phyloP scores from a whole-genome alignment of 2,797 vertebrate genomes.

The Heliangelus exortis region DNA sequence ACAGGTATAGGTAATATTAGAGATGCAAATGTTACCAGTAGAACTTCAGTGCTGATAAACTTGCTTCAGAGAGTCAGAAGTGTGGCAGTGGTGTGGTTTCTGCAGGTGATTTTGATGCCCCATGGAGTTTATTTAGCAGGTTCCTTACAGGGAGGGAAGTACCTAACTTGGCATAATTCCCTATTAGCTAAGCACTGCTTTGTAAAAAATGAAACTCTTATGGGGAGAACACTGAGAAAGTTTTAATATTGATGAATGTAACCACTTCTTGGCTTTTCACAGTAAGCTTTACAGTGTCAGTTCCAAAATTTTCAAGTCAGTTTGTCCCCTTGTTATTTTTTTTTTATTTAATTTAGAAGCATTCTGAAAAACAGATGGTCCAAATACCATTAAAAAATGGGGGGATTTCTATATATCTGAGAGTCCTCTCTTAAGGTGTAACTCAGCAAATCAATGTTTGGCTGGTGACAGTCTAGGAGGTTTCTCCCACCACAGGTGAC shows the following conservation, averaged over 20 bases:
- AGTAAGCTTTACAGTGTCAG: neutral
- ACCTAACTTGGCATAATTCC: neutral
- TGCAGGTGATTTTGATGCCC: neutral
- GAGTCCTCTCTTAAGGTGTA: neutral
- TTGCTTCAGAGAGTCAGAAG: neutral
- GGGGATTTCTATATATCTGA: neutral
- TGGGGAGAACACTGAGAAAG: neutral
- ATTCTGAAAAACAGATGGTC: neutral
- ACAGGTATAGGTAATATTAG: neutral
- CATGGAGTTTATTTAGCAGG: neutral
- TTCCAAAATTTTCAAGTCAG: neutral
- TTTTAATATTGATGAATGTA: neutral
- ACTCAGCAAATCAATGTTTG: neutral
- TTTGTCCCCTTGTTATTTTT: neutral
- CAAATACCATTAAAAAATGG: neutral
- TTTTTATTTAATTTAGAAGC: neutral
- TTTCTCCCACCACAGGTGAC: neutral
- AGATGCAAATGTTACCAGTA: rapidly evolving
- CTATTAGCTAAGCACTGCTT: neutral
- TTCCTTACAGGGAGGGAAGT: neutral
- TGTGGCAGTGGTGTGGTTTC: neutral
- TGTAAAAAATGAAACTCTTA: neutral
- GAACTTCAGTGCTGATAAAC: neutral
- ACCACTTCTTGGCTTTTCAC: neutral
- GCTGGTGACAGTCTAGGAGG: neutral